A percentile compares a stretch with the other conserved stretches of the same genome.
Conservation (phyloP, 2,888 invertebrate species). For the Eurytoma californica region DNA sequence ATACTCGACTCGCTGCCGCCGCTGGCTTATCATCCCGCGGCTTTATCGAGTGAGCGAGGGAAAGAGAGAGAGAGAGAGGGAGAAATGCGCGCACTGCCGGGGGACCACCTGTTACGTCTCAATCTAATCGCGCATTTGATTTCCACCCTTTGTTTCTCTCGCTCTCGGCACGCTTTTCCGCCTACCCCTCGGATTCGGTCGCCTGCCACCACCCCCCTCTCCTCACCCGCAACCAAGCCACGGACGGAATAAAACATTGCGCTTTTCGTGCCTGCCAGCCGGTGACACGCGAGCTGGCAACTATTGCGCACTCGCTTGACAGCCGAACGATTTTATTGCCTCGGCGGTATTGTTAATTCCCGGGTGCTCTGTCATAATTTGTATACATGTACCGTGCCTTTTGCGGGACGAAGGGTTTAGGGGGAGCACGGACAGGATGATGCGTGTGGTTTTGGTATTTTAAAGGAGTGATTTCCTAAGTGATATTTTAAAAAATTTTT, state of each 20-base stretch:
- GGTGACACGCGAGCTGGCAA: no score
- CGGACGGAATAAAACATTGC: neutral
- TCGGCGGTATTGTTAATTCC: no score
- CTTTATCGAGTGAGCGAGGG: conserved; percentile 24
- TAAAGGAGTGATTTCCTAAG: no score
- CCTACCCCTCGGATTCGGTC: conserved; percentile 6
- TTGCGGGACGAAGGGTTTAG: no score
- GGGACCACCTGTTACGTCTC: conserved; percentile 52
- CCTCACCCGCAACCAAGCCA: neutral
- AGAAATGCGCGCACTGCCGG: neutral
- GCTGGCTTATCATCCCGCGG: conserved; percentile 28
- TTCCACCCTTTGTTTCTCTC: conserved; percentile 35
- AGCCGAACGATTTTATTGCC: no score
- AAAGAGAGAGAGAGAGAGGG: no score
- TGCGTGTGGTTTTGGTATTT: no score
- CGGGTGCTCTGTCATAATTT: no score
- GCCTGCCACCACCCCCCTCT: neutral
- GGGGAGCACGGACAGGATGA: no score
- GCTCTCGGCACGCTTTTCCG: conserved; percentile 2
- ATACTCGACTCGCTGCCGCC: conserved; percentile 16
- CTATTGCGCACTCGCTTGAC: no score
- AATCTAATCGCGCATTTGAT: conserved; percentile 53
- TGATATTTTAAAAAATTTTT: no score
- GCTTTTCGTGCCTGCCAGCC: neutral
- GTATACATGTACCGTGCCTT: no score